phyloP scores from a whole-genome alignment of 2,888 invertebrate genomes.

The Hirtodrosophila histrioides region DNA sequence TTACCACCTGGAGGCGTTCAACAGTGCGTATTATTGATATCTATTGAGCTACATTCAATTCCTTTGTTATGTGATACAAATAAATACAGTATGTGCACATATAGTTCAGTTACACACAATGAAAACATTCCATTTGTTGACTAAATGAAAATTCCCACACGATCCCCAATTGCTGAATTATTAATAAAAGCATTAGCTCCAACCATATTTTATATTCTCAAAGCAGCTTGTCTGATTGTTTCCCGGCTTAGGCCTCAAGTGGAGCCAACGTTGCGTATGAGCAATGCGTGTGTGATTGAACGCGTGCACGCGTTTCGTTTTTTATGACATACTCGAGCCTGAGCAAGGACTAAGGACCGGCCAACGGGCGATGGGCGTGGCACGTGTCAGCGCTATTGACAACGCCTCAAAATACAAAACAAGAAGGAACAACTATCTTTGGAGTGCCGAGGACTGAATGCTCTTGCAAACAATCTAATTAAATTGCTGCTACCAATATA shows the following conservation, averaged over 20 bases:
- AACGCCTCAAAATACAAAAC: background rate
- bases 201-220: constrained; percentile 23
- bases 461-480: too few relatives aligned
- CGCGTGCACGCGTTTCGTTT: constrained; percentile 4
- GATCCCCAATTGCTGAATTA: constrained; percentile 28
- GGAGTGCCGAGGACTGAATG: too few relatives aligned
- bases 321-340: constrained; percentile 7
- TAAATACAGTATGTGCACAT: background rate
- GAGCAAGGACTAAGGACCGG: constrained; percentile 1
- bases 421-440: background rate
- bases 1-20: constrained; percentile 24
- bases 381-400: constrained; percentile 7
- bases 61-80: background rate
- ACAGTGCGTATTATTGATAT: constrained; percentile 48
- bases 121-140: constrained; percentile 11
- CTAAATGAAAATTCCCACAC: constrained; percentile 25
- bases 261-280: constrained; percentile 51
- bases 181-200: constrained; percentile 45
- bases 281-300: constrained; percentile 46
- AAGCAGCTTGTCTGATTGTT: constrained; percentile 35
- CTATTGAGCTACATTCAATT: constrained; percentile 4
- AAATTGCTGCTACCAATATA: too few relatives aligned
- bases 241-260: constrained; percentile 6
- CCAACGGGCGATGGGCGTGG: constrained; percentile 16
- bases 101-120: background rate